Base-by-base conservation (phyloP, 2,113 vertebrate species). In the Cyanoramphus novaezelandiae region DNA sequence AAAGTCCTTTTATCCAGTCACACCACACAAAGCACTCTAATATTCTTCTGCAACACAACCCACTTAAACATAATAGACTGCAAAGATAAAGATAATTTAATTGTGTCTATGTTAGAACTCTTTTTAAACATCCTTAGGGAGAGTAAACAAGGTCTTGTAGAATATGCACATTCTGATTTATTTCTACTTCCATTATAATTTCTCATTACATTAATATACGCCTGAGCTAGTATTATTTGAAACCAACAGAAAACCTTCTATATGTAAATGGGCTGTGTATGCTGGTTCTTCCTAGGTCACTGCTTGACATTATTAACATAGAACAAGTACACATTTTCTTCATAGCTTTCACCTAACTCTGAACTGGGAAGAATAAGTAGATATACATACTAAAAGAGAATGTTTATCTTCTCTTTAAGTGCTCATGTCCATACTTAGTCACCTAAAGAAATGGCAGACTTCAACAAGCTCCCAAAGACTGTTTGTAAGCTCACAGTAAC, bases 391-490 rank as follows among this genome's bases (percentile, higher is more conserved):
- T 60, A 44, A 87, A 92, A 86, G 50, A 76, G 21, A 74, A 35
- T 79, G 74, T 94, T 97, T 72, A 41, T 18, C 7, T 31, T 64
- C 47, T 76, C 25, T 47, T 72, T 65, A 72, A 79, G 59, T 74
- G 33, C 23, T 92, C 80, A 86, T 86, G 75, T 41, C 89, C 87
- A 70, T 93, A 95, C 74, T 85, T 91, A 79, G 83, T 65, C 85
- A 92, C 87, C 78, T 91, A 82, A 91, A 87, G 49, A 89, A 91
- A 68, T 16, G 7, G 8, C 52, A 82, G 41, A 57, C 9, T 75
- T 82, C 88, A 84, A 59, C 76, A 84, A 87, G 28, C 17, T 87
- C 71, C 21, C 24, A 70, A 74, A 67, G 60, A 13, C 37, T 49
- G 18, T 50, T 81, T 91, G 75, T 35, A 87, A 87, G 47, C 60